Percentiles rank a stretch among this genome's conserved stretches.
Conservation (phyloP, 2,797 vertebrate species). For the Lepus oiostolus region DNA sequence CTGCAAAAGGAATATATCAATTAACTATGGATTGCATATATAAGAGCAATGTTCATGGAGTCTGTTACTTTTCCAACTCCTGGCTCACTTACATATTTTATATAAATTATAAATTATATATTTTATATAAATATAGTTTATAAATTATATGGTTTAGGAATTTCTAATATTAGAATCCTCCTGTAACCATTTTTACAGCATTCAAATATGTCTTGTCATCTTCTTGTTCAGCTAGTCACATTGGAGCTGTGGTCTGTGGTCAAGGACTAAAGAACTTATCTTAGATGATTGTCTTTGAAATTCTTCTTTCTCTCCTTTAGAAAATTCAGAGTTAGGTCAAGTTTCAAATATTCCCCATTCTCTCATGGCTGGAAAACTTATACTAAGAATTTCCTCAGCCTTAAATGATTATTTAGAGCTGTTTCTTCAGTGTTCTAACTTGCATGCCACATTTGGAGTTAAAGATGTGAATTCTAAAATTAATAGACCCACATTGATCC, state of each 20-base stretch:
- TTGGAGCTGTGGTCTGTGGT: background rate
- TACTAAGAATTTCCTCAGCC: background rate
- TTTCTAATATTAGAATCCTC: background rate
- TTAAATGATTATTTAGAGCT: background rate
- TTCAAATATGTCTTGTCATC: background rate
- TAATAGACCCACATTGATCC: background rate
- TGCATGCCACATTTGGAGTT: background rate
- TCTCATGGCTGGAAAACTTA: background rate
- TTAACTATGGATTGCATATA: background rate
- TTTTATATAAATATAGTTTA: background rate
- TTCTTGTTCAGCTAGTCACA: background rate
- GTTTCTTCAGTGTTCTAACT: conserved; percentile 33
- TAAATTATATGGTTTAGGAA: background rate
- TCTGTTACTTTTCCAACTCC: background rate
- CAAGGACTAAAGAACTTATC: background rate
- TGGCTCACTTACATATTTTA: background rate
- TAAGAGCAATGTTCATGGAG: background rate
- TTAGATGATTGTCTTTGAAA: background rate
- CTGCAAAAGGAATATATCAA: background rate
- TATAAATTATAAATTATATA: too few relatives aligned
- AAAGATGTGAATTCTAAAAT: background rate
- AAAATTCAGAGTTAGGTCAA: background rate
- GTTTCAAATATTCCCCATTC: background rate
- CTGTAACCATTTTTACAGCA: background rate
- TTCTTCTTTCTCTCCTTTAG: background rate